Conservation (phyloP, 2,888 invertebrate genomes). For the Marasmarcha lunaedactyla region DNA sequence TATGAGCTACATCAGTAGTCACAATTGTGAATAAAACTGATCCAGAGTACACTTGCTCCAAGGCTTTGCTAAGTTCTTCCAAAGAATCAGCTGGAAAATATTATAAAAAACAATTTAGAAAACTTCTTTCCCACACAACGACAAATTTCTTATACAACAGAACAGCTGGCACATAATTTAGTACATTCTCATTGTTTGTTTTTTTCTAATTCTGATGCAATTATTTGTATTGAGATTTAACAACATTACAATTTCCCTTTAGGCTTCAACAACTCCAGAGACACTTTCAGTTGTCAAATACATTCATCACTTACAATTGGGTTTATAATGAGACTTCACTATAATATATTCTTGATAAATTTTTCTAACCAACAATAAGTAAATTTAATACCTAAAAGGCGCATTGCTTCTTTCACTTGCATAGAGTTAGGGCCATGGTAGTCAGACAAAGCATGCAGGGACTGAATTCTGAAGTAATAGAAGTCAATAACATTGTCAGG, state of each 20-base stretch:
- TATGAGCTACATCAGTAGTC: conserved; percentile 75
- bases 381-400: conserved; percentile 62
- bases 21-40: conserved; percentile 74
- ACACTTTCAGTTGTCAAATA: too few species aligned
- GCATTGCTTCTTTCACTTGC: conserved; percentile 74
- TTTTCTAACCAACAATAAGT: too few species aligned
- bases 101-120: background rate
- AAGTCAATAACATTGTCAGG: conserved; percentile 73
- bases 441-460: conserved; percentile 74
- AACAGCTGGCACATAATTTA: background rate
- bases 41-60: conserved; percentile 67
- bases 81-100: conserved; percentile 48
- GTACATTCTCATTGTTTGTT: too few species aligned
- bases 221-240: too few species aligned
- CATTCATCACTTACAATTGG: too few species aligned
- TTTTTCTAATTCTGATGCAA: too few species aligned
- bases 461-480: conserved; percentile 74
- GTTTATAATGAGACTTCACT: too few species aligned
- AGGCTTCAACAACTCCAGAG: too few species aligned
- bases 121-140: background rate
- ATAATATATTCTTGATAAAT: too few species aligned
- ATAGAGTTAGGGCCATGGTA: conserved; percentile 75
- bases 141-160: too few species aligned
- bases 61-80: conserved; percentile 60
- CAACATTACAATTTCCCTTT: too few species aligned